Base-by-base conservation (phyloP, 2,888 invertebrate species). In the Bombyx huttoni region DNA sequence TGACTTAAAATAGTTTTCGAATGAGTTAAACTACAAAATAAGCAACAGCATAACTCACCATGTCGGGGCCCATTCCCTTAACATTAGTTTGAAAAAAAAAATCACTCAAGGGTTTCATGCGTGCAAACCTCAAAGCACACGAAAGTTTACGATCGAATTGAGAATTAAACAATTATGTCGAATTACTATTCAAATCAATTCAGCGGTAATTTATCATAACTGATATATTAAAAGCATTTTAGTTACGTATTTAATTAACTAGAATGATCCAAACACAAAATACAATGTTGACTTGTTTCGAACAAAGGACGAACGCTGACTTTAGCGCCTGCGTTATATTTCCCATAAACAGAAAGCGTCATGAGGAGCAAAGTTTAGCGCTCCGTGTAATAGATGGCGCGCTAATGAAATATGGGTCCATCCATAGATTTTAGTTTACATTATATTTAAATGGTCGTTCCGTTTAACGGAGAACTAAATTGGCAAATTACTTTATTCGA, bases 51-150 rank as follows among this genome's bases (percentile, higher is more conserved):
- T 74, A 73, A 86, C 89, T 91, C 89, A 94, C 93, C 93, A 94
- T 93, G 89, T 93, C 93, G 89, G 93, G 93, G 90, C 93, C 93
- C 92, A 93, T 92, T 89, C 92, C 92, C 91, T 91, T 92, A 92
- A 93, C 93, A 90, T 92, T 92, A 85, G 91, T 86, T 86, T 91
- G 89, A 80, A 91, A 91, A 89, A 92, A 91, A 81, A 91, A 89
- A 78, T 90, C 91, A 89, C 91, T 90, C 89, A 91, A 90, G 80
- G 91, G 91, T 91, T 91, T 91, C 91, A 91, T 91, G 90, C 88
- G 88, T 84, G 79, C 84, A 75, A 78, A 80, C 77, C 77, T 72
- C 78, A 40, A 40, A 40, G 9, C 8, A 8, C 8, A 12, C 9
- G 12, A 40, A 40, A 40, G 9, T 40, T 40, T 40, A 40, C 40